Base-by-base conservation (phyloP, 2,888 invertebrate genomes). In the Beris chalybata region DNA sequence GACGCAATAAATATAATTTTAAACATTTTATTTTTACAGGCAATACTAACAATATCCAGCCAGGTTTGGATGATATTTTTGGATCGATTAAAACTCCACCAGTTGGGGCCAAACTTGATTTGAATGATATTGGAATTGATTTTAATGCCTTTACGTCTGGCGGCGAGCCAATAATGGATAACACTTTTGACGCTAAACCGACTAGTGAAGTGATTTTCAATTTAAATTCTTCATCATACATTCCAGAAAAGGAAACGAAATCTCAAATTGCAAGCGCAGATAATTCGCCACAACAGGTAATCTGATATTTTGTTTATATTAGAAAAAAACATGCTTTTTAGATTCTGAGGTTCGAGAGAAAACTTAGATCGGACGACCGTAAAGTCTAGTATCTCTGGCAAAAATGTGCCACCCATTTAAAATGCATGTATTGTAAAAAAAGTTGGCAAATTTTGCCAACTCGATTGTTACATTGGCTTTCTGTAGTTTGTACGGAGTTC, bases 21-120 rank as follows among this genome's bases (percentile, higher is more conserved):
- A 55, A 32, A 55, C n/a, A 32, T 38, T 6, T 13, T 29, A 31
- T 43, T 55, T 66, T 71, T 64, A 74, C 74, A 64, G 75, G 75
- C 58, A 68, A 48, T 71, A 29, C 73, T 74, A 67, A 70, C 77
- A 11, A 76, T 72, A 58, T 71, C 73, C 31, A 61, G 15, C 70
- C 72, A 7, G 81, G 81, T 65, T 79, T 85, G 67, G 89, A 89
- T 74, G 89, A 89, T 75, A 88, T 89, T 5, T 89, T 89, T 75
- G 88, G 87, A 61, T 76, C 83, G 11, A 73, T 82, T 12, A 74
- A 74, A 13, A 52, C 66, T 48, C 64, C 69, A 6, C 47, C 50
- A 32, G 29, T 22, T 7, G 29, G 30, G 22, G 38, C n/a, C 13
- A 29, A 50, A 4, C 47, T 12, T 47, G 50, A 56, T 48, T 65